Conservation (phyloP, 1,140 invertebrate species). For the Halyomorpha halys region DNA sequence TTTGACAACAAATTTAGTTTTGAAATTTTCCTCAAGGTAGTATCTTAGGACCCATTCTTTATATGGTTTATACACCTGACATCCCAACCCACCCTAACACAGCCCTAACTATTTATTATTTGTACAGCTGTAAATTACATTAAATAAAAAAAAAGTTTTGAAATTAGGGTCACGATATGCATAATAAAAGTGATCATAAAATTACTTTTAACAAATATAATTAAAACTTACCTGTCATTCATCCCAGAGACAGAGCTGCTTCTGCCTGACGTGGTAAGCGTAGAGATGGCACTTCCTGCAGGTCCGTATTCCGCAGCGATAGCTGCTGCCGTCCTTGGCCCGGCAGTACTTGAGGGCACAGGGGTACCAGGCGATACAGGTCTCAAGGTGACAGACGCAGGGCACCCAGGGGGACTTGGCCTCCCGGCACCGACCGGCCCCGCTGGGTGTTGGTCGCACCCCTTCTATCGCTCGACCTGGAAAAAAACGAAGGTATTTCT, state of each 20-base stretch:
- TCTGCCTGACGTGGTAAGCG: slow-evolving; percentile 69
- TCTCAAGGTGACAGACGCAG: slow-evolving; percentile 68
- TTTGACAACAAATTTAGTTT: no score
- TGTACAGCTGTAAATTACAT: no score
- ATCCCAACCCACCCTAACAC: no score
- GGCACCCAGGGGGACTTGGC: slow-evolving; percentile 53
- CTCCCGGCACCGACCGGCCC: slow-evolving; percentile 46
- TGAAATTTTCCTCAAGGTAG: no score
- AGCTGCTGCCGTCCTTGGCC: slow-evolving; percentile 41
- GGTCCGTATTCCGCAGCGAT: slow-evolving; percentile 88
- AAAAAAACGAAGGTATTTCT: no score
- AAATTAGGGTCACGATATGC: no score
- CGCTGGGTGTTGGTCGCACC: not conserved
- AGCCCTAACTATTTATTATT: no score
- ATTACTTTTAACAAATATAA: no score
- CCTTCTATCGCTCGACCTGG: not conserved
- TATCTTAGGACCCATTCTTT: no score
- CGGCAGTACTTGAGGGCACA: slow-evolving; percentile 91
- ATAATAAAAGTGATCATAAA: no score
- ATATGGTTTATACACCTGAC: no score
- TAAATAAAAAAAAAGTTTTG: no score
- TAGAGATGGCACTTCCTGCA: slow-evolving; percentile 82
- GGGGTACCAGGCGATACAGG: slow-evolving; percentile 81
- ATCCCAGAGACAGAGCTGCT: slow-evolving; percentile 79
- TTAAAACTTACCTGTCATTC: slow-evolving; percentile 52